phyloP scores from a whole-genome alignment of 2,797 vertebrate genomes.

The Nasua narica region DNA sequence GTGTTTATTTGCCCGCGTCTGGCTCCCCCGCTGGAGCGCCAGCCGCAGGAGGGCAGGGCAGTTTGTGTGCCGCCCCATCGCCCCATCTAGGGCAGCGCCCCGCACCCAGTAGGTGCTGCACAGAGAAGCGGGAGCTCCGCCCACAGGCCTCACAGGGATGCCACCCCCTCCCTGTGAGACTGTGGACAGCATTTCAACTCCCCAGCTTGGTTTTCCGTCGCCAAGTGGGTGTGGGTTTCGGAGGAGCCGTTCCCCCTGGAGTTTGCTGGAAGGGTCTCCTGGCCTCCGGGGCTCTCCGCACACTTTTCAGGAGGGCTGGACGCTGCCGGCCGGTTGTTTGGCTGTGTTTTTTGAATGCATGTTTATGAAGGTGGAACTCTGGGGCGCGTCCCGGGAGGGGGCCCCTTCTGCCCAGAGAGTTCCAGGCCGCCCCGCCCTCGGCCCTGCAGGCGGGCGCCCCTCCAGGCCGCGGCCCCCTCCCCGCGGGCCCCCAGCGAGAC shows the following conservation, averaged over 20 bases:
- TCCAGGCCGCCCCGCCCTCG: neutral
- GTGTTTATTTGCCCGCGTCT: slow-evolving; percentile 43
- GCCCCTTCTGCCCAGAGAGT: neutral
- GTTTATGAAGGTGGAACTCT: slow-evolving; percentile 14
- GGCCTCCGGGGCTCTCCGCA: neutral
- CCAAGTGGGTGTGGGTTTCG: neutral
- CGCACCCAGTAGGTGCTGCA: neutral
- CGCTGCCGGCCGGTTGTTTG: neutral
- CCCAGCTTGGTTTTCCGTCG: neutral
- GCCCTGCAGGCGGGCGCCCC: slow-evolving; percentile 53
- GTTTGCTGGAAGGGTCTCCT: neutral
- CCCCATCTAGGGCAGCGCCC: fast-evolving
- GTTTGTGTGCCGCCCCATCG: neutral
- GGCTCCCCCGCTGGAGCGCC: neutral
- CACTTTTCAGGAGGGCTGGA: neutral
- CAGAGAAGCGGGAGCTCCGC: neutral
- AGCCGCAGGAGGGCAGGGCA: neutral
- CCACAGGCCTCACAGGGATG: fast-evolving
- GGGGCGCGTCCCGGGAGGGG: neutral
- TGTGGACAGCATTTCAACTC: neutral
- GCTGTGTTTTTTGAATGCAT: neutral
- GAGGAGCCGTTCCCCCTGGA: neutral
- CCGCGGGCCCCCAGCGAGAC: slow-evolving; percentile 72
- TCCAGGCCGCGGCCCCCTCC: slow-evolving; percentile 63
- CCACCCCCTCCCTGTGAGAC: neutral